Evolutionary conservation across 2,888 invertebrate genomes (phyloP).

Genomic region (Malthinus flaveolus): DNA sequence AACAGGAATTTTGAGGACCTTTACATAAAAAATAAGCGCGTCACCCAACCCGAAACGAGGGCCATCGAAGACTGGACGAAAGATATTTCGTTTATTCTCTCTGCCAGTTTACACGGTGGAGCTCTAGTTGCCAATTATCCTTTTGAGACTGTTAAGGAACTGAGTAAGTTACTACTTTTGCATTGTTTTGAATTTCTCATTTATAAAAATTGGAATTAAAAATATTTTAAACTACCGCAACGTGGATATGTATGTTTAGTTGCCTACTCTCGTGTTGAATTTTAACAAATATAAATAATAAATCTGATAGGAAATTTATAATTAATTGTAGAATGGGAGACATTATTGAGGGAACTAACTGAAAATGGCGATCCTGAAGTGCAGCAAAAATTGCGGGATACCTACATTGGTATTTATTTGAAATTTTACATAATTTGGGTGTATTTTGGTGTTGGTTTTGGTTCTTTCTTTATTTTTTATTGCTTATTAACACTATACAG

Average conservation of each 20-base stretch:
- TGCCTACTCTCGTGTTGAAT: no score
- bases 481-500: background rate
- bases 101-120: slow-evolving; percentile 68
- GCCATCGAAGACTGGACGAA: slow-evolving; percentile 64
- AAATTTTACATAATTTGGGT: background rate
- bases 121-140: slow-evolving; percentile 72
- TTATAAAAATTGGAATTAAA: no score
- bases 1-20: slow-evolving; percentile 69
- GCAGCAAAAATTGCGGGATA: slow-evolving; percentile 28
- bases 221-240: no score
- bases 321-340: slow-evolving; percentile 34
- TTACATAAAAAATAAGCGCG: slow-evolving; percentile 53
- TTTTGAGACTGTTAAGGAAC: slow-evolving; percentile 60
- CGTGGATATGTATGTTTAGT: no score
- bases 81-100: slow-evolving; percentile 62
- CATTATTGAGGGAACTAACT: slow-evolving; percentile 30
- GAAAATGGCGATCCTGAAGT: slow-evolving; percentile 24
- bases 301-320: background rate
- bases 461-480: background rate
- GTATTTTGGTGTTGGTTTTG: background rate
- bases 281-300: no score
- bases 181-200: background rate
- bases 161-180: slow-evolving; percentile 41
- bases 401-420: slow-evolving; percentile 35
- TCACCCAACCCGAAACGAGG: slow-evolving; percentile 60